phyloP scores from a whole-genome alignment of 2,888 invertebrate genomes.

The Abrostola tripartita region DNA sequence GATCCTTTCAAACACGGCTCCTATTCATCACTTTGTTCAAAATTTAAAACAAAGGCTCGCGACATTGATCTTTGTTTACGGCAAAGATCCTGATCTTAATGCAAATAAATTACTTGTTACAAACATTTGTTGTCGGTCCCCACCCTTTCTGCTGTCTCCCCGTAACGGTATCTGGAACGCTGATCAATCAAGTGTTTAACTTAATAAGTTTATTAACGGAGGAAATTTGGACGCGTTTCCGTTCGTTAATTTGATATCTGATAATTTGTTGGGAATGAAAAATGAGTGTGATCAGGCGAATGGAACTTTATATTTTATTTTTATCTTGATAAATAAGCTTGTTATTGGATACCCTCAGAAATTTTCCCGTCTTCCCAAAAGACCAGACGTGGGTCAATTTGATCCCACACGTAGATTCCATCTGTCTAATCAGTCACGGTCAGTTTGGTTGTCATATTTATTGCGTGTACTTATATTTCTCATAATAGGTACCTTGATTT shows the following conservation, averaged over 20 bases:
- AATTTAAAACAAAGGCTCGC: slow-evolving; percentile 60
- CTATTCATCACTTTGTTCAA: slow-evolving; percentile 57
- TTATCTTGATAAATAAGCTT: too few species aligned
- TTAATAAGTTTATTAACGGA: slow-evolving; percentile 59
- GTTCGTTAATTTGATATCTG: slow-evolving; percentile 36
- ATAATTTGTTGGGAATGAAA: slow-evolving; percentile 39
- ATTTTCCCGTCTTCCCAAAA: too few species aligned
- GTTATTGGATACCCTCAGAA: too few species aligned
- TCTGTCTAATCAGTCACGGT: too few species aligned
- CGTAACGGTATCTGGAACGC: slow-evolving; percentile 42
- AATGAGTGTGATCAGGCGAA: slow-evolving; percentile 25
- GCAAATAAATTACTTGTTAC: slow-evolving; percentile 64
- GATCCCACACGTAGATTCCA: too few species aligned
- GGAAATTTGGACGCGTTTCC: slow-evolving; percentile 31
- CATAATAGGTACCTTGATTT: too few species aligned
- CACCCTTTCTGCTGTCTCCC: slow-evolving; percentile 22
- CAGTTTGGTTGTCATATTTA: too few species aligned
- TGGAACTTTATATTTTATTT: background rate
- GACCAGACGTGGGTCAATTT: too few species aligned
- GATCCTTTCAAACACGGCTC: slow-evolving; percentile 43
- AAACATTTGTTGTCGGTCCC: slow-evolving; percentile 50
- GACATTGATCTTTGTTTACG: slow-evolving; percentile 63
- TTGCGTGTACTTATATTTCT: too few species aligned
- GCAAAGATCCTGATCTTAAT: slow-evolving; percentile 65
- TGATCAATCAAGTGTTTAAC: slow-evolving; percentile 59